A percentile compares a stretch with the other conserved stretches of the same genome.
These are phyloP conservation scores for Microchrysa polita DNA, from an alignment of 2,888 invertebrate genomes.

Conservation along the genomic window DNA sequence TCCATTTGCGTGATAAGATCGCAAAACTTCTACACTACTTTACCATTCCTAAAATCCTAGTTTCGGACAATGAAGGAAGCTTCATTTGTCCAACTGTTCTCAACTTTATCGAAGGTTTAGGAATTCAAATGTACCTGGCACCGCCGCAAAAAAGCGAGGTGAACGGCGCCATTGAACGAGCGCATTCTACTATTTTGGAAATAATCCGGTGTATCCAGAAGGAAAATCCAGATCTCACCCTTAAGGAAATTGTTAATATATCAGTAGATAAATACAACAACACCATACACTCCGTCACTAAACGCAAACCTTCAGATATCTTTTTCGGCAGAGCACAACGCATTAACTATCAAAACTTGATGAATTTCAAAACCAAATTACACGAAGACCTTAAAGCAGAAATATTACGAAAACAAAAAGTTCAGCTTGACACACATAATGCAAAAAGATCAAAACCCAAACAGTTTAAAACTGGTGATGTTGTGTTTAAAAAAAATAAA, in stretches of 20 bases:
- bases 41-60: constrained; percentile 47
- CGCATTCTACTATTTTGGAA: constrained; percentile 49
- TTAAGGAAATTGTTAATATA: constrained; percentile 47
- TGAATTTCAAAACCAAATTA: constrained; percentile 48
- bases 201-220: constrained; percentile 45
- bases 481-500: constrained; percentile 47
- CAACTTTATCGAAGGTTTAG: constrained; percentile 49
- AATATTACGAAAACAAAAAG: constrained; percentile 49
- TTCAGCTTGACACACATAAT: constrained; percentile 43
- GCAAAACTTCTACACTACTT: constrained; percentile 48
- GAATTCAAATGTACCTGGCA: constrained; percentile 46
- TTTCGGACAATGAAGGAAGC: constrained; percentile 50
- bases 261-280: constrained; percentile 47
- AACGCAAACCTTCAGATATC: constrained; percentile 47
- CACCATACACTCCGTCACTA: constrained; percentile 48
- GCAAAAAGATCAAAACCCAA: constrained; percentile 44
- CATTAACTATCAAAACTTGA: constrained; percentile 50
- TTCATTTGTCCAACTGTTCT: constrained; percentile 48
- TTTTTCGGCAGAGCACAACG: constrained; percentile 50
- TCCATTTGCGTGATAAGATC: constrained; percentile 47
- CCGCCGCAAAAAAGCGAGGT: constrained; percentile 50
- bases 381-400: constrained; percentile 46
- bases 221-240: constrained; percentile 40
- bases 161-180: constrained; percentile 49
- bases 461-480: constrained; percentile 42